Conservation (phyloP, 2,888 invertebrate genomes). For the Copidosoma aretas region DNA sequence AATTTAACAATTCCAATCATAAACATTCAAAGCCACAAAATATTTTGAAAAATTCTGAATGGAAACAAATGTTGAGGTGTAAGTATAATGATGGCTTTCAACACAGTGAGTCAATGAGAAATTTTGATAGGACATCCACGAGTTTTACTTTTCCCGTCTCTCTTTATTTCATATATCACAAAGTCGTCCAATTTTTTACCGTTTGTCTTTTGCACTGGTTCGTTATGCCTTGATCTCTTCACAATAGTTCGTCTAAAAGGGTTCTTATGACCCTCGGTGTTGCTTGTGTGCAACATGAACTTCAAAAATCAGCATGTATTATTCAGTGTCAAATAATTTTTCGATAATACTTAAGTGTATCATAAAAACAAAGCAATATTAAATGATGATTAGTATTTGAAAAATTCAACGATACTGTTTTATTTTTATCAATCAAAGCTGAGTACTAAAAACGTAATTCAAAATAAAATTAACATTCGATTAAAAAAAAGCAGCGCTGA, state of each 20-base stretch:
- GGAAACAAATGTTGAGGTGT: neutral
- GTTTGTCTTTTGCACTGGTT: slow-evolving; percentile 41
- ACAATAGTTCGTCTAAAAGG: slow-evolving; percentile 42
- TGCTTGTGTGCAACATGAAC: slow-evolving; percentile 43
- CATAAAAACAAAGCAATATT: neutral
- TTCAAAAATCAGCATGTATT: slow-evolving; percentile 37
- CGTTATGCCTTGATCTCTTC: slow-evolving; percentile 41
- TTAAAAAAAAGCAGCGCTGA: slow-evolving; percentile 1
- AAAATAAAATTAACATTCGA: neutral
- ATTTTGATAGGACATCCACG: slow-evolving; percentile 38
- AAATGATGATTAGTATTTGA: slow-evolving; percentile 1
- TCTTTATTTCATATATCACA: neutral
- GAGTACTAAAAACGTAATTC: neutral
- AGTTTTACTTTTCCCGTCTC: slow-evolving; percentile 40
- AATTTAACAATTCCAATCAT: slow-evolving; percentile 9
- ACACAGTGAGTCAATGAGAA: slow-evolving; percentile 1
- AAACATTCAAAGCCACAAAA: slow-evolving; percentile 21
- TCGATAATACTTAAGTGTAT: slow-evolving; percentile 9
- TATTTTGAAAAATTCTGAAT: neutral
- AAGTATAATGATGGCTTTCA: neutral
- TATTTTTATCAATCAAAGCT: too few relatives aligned
- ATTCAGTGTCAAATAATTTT: slow-evolving; percentile 11
- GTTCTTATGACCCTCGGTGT: slow-evolving; percentile 42
- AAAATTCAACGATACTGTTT: too few relatives aligned
- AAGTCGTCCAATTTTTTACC: slow-evolving; percentile 37